Base-by-base conservation (phyloP, 1,140 invertebrate genomes). In the Carcinoscorpius rotundicauda region DNA sequence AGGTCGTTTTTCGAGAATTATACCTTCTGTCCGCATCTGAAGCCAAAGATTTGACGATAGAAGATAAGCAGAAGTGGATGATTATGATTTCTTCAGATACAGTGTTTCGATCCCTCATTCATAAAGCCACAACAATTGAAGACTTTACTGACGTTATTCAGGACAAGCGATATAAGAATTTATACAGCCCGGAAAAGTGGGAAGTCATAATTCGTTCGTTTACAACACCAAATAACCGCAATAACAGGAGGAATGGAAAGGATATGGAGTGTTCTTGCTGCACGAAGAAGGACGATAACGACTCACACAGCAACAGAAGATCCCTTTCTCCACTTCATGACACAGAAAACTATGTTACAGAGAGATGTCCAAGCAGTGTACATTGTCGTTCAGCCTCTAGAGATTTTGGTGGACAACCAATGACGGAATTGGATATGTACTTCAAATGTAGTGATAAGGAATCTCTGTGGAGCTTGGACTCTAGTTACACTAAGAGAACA, bases 191-290 rank as follows among this genome's bases (percentile, higher is more conserved):
- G 0, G 83, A 86, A 50, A 93, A 91, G 71, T 94, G 92, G 92
- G 90, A 94, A 73, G 89, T 94, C 9, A 93, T 94, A 64, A 93
- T 95, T 52, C 80, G 91, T 0, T 90, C 93, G 29, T 74, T 95
- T 58, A 85, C 89, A 0, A 88, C 89, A 0, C 84, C 86, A 2
- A 5, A 74, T 71, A 29, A 29, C 29, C 52, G 64, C 52, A 29
- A 60, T 68, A 71, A 75, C 59, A 74, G 75, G 51, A 75, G 76
- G 66, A 78, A 73, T 56, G 76, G 6, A 74, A 74, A 52, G 4
- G 64, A 63, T 57, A 49, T 64, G 29, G n/a, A 81, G 79, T 75
- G 78, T 77, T 72, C 73, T 66, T 59, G 78, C 76, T 49, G 73
- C 73, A 56, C 76, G 75, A 66, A 73, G 65, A 77, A 82, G 74